phyloP scores from a whole-genome alignment of 1,140 invertebrate species.

The Drosophila kohkoa region DNA sequence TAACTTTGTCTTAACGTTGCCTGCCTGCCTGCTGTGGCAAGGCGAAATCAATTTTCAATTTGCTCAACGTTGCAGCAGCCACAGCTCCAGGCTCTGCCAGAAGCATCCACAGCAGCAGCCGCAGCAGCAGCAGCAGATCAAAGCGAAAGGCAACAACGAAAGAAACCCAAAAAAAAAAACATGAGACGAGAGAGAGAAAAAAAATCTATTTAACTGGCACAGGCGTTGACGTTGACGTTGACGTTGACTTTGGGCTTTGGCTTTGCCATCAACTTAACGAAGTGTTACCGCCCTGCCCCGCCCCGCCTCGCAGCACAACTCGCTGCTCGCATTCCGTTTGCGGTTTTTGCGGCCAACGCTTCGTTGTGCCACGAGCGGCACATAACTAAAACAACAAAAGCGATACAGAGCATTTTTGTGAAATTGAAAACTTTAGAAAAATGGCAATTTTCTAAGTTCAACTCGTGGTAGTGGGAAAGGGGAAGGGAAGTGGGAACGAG shows the following conservation, averaged over 20 bases:
- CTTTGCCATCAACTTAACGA: conserved; percentile 69
- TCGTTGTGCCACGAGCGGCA: conserved; percentile 67
- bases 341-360: conserved; percentile 68
- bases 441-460: conserved; percentile 70
- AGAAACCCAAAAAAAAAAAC: conserved; percentile 39
- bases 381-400: conserved; percentile 56
- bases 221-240: conserved; percentile 80
- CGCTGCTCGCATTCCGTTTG: conserved; percentile 62
- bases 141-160: conserved; percentile 58
- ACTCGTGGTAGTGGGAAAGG: neutral
- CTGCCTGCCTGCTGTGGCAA: conserved; percentile 38
- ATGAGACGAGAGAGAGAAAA: conserved; percentile 1
- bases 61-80: conserved; percentile 66
- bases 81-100: conserved; percentile 49
- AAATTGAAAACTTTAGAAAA: conserved; percentile 67
- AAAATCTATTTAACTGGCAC: conserved; percentile 79
- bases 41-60: conserved; percentile 81
- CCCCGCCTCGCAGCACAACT: conserved; percentile 8
- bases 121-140: conserved; percentile 66
- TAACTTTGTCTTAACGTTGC: conserved; percentile 36
- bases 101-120: conserved; percentile 42
- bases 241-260: conserved; percentile 60
- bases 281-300: conserved; percentile 63
- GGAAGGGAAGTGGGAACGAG: neutral
- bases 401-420: conserved; percentile 34